Evolutionary conservation across 2,797 vertebrate species (phyloP).

Genomic region (Sebastes steindachneri): DNA sequence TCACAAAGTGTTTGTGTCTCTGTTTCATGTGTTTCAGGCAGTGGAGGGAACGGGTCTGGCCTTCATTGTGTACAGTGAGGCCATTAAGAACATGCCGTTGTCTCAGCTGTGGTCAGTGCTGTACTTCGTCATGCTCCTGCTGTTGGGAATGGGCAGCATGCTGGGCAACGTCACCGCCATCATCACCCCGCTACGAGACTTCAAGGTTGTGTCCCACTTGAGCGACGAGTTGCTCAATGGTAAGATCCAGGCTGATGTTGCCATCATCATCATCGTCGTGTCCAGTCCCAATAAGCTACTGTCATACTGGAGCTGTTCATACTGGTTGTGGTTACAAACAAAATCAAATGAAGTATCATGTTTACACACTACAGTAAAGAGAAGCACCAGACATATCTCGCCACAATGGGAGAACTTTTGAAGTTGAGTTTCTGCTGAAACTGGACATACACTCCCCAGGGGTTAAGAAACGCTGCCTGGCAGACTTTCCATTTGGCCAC

Average conservation of each 20-base stretch:
- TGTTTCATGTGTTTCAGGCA: slow-evolving; percentile 78
- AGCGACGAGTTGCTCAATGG: slow-evolving; percentile 88
- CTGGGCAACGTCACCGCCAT: slow-evolving; percentile 91
- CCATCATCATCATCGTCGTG: not conserved
- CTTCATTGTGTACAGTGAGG: slow-evolving; percentile 95
- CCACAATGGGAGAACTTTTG: not conserved
- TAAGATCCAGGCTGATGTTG: slow-evolving; percentile 59
- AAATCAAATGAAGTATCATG: not conserved
- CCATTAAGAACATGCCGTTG: slow-evolving; percentile 93
- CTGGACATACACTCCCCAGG: too few relatives aligned
- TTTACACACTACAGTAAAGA: not conserved
- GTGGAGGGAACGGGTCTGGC: slow-evolving; percentile 93
- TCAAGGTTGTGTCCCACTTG: slow-evolving; percentile 76
- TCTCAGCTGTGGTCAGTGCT: slow-evolving; percentile 94
- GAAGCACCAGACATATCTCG: too few relatives aligned
- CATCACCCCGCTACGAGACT: slow-evolving; percentile 90
- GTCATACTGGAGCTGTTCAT: not conserved
- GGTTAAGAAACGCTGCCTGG: too few relatives aligned
- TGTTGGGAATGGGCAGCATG: slow-evolving; percentile 95
- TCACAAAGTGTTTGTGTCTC: not conserved
- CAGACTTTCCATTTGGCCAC: too few relatives aligned
- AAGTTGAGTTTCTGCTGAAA: not conserved
- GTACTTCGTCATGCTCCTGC: slow-evolving; percentile 93
- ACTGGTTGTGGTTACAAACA: not conserved
- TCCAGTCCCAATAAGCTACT: not conserved